Percentiles rank a stretch among this genome's conserved stretches.
phyloP scores from a whole-genome alignment of 2,888 invertebrate genomes.

The Andrena haemorrhoa region DNA sequence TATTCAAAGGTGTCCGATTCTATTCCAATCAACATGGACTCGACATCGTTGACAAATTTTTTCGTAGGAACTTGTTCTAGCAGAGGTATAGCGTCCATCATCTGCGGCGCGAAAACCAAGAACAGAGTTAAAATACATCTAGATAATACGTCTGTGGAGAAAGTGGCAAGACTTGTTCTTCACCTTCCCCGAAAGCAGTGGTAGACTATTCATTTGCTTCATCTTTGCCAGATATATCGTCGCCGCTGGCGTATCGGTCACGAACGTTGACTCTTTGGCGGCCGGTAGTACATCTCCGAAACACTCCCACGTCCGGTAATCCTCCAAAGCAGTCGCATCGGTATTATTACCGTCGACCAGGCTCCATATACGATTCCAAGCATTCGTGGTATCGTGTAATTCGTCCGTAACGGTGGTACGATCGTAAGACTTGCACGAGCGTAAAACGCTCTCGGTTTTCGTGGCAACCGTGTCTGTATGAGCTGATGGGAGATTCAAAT shows the following conservation, averaged over 20 bases:
- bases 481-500: conserved; percentile 7
- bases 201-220: conserved; percentile 70
- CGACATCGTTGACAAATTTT: conserved; percentile 77
- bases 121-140: conserved; percentile 8
- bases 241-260: conserved; percentile 75
- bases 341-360: conserved; percentile 47
- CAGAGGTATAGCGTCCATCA: conserved; percentile 58
- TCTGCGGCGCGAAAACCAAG: conserved; percentile 20
- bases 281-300: conserved; percentile 73
- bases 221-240: conserved; percentile 78
- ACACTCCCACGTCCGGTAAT: conserved; percentile 81
- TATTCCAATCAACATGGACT: conserved; percentile 80
- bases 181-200: conserved; percentile 69
- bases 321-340: conserved; percentile 15
- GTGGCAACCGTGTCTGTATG: not conserved
- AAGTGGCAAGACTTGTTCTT: not conserved
- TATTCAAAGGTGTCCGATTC: conserved; percentile 80
- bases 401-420: conserved; percentile 25
- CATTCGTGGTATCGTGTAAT: conserved; percentile 10
- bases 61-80: conserved; percentile 70
- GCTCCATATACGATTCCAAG: conserved; percentile 68
- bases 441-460: conserved; percentile 11
- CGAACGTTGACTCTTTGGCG: conserved; percentile 73
- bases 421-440: conserved; percentile 13
- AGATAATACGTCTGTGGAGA: not conserved